Evolutionary conservation across 2,888 invertebrate species (phyloP), one percentile per base, ranked within the genome.

Genomic region (Polia nebulosa): DNA sequence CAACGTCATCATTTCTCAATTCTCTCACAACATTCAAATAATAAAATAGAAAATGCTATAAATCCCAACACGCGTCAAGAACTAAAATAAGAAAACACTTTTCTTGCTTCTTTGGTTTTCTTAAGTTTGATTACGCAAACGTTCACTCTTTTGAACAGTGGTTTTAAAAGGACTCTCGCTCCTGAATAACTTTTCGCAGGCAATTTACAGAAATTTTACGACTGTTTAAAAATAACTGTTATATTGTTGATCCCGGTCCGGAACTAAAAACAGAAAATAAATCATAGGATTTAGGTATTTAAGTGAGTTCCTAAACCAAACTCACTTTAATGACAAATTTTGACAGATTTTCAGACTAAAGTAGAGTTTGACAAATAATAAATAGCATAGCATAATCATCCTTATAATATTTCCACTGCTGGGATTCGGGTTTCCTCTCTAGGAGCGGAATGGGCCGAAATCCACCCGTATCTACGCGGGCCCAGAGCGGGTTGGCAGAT

Each of bases 51-150:
- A 34, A 68, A 32, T 20, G 52, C 20, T 52, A 29, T 32, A 52
- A 52, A 32, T 39, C 20, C n/a, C 22, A 36, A 39, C 32, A 49
- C n/a, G 9, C 20, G 2, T 22, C 25, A 20, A 6, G 3, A 39
- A 27, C 34, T 41, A 45, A 72, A 53, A 52, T 47, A 61, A 34
- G 15, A 56, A 73, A 63, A 39, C 7, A 41, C 17, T 56, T 51
- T 44, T 39, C 29, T 20, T 49, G 44, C 25, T 74, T 45, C 22
- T 15, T 15, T n/a, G 2, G 3, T 44, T 55, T 20, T 71, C 20
- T 7, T 34, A 29, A 55, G 9, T 72, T 20, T 4, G 1, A 34
- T 45, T 22, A 41, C 11, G 15, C 61, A 22, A 53, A 53, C 11
- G 1, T 11, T 17, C 13, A n/a, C 5, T 29, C n/a, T 9, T 25